Evolutionary conservation across 2,888 invertebrate species (phyloP).

Genomic region (Carterocephalus palaemon): DNA sequence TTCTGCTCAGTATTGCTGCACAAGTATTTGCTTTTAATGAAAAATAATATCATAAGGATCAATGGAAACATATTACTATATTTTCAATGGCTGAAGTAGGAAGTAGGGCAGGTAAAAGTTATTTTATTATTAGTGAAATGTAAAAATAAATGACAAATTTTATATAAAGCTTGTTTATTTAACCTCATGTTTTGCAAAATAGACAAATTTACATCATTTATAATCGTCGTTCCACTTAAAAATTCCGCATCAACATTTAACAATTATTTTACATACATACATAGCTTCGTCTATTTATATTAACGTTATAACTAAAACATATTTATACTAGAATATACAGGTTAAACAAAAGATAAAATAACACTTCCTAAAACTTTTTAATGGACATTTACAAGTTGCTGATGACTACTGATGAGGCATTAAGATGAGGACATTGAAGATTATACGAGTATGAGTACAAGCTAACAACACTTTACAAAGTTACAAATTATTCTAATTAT

Average conservation of each 20-base stretch:
- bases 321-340: background rate
- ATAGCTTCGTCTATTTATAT: slow-evolving; percentile 33
- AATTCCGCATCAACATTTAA: slow-evolving; percentile 74
- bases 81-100: no score
- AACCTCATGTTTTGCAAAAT: slow-evolving; percentile 79
- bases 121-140: no score
- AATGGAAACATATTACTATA: no score
- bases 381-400: background rate
- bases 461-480: slow-evolving; percentile 44
- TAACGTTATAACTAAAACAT: background rate
- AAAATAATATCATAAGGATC: no score
- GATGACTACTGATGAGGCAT: background rate
- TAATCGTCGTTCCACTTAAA: slow-evolving; percentile 70
- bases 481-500: slow-evolving; percentile 57
- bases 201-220: slow-evolving; percentile 74
- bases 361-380: background rate
- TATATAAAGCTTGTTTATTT: slow-evolving; percentile 77
- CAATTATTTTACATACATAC: slow-evolving; percentile 69
- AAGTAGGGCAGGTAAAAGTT: no score
- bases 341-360: slow-evolving; percentile 8
- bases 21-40: no score
- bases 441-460: slow-evolving; percentile 17
- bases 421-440: no score
- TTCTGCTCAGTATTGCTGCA: no score
- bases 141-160: background rate